A percentile compares a stretch with the other conserved stretches of the same genome.
These are phyloP conservation scores for Apoda limacodes DNA, from an alignment of 2,888 invertebrate species.

Conservation along the genomic window DNA sequence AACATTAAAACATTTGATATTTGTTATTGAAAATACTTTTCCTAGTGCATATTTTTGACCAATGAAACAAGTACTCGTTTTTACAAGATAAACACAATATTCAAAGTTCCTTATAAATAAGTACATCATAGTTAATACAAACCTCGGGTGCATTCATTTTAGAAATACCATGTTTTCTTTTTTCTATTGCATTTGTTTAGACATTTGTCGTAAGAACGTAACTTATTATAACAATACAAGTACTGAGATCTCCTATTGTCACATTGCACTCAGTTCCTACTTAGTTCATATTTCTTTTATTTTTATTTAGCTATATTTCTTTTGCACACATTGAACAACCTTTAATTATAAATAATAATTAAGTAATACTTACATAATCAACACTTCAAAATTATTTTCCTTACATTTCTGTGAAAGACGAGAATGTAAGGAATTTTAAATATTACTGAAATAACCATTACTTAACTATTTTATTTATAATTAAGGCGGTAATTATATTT, in stretches of 20 bases:
- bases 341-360: slow-evolving; percentile 21
- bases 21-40: slow-evolving; percentile 6
- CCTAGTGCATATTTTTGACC: slow-evolving; percentile 9
- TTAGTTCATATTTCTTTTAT: slow-evolving; percentile 52
- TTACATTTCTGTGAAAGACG: no score
- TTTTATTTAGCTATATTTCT: slow-evolving; percentile 49
- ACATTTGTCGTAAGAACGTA: slow-evolving; percentile 40
- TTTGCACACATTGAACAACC: slow-evolving; percentile 27
- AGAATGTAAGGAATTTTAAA: no score
- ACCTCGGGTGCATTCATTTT: slow-evolving; percentile 7
- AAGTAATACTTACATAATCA: no score
- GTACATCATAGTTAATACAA: slow-evolving; percentile 21
- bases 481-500: no score
- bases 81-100: slow-evolving; percentile 15
- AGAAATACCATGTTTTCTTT: slow-evolving; percentile 23
- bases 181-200: slow-evolving; percentile 58
- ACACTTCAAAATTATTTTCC: no score
- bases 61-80: slow-evolving; percentile 10
- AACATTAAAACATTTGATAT: no score
- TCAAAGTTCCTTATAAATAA: slow-evolving; percentile 28
- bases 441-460: no score
- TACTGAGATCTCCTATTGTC: slow-evolving; percentile 56
- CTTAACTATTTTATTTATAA: no score
- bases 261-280: slow-evolving; percentile 67
- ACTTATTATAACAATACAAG: no score